Conservation (phyloP, 2,888 invertebrate genomes). For the Drosophila suboccidentalis region DNA sequence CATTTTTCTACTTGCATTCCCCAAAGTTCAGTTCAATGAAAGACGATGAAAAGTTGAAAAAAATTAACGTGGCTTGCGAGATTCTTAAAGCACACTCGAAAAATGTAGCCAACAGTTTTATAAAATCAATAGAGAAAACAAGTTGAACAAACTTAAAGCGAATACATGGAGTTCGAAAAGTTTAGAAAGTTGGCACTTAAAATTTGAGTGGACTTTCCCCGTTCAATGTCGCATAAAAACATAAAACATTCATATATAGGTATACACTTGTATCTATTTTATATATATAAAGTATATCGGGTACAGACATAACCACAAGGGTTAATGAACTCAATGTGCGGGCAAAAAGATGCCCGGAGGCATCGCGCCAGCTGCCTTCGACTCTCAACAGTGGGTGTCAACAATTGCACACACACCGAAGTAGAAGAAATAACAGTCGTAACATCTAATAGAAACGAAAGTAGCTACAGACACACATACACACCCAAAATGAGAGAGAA, state of each 20-base stretch:
- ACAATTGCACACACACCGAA: constrained; percentile 69
- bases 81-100: constrained; percentile 40
- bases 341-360: constrained; percentile 46
- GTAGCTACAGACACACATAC: constrained; percentile 31
- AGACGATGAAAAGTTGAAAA: constrained; percentile 26
- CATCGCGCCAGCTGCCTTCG: constrained; percentile 57
- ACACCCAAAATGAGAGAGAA: constrained; percentile 16
- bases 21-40: constrained; percentile 28
- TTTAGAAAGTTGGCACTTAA: constrained; percentile 52
- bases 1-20: constrained; percentile 37
- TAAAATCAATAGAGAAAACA: constrained; percentile 50
- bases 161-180: constrained; percentile 45
- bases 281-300: constrained; percentile 24
- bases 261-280: constrained; percentile 28
- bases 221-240: constrained; percentile 42
- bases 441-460: constrained; percentile 55
- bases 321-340: constrained; percentile 68
- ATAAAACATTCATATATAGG: constrained; percentile 31
- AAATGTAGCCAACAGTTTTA: constrained; percentile 41
- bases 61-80: constrained; percentile 39
- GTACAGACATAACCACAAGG: constrained; percentile 56
- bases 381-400: constrained; percentile 73
- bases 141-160: constrained; percentile 11
- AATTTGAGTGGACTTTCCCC: constrained; percentile 29
- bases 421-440: constrained; percentile 58